Evolutionary conservation across 2,888 invertebrate genomes (phyloP), one percentile per base, ranked within the genome.

Genomic region (Aleiodes leptofemur): DNA sequence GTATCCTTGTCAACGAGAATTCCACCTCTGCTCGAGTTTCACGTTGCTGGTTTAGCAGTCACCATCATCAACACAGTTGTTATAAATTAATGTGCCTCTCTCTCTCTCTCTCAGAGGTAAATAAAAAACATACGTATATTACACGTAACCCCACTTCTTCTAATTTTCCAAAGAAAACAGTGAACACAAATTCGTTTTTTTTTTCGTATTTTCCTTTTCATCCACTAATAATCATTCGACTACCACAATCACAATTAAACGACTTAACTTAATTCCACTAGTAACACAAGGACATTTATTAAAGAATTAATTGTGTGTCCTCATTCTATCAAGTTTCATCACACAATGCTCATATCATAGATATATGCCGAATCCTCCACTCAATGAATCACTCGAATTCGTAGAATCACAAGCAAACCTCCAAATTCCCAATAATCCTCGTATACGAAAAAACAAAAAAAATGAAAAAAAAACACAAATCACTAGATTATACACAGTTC

Each of bases 1-100:
- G 72, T 76, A 73, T 76, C 74, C 69, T n/a, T n/a, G 77, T 77
- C 61, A 80, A 76, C 77, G 74, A 72, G 78, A 78, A 76, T 76
- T 13, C 69, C 68, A 61, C 77, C 74, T 75, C 51, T 75, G 66
- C 64, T 70, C 73, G 74, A 76, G 76, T 79, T 78, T 77, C 78
- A 73, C 66, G 69, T 71, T 77, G 66, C 55, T 76, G 68, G 61
- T 61, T 51, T 14, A 66, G n/a, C 68, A 73, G 68, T 61, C 72
- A 80, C 72, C 73, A 76, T 75, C 79, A 74, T 73, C 78, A 78
- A 23, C 16, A 23, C 29, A 29, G n/a, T 56, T 70, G 48, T 56
- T 56, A 23, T 56, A 23, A 70, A 34, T 38, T 43, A 29, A 23
- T 6, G n/a, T 7, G 57, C 1, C 57, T 57, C 8, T 43, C 55